Evolutionary conservation across 2,888 invertebrate species (phyloP), one percentile per base, ranked within the genome.

Genomic region (Mythimna pallens): DNA sequence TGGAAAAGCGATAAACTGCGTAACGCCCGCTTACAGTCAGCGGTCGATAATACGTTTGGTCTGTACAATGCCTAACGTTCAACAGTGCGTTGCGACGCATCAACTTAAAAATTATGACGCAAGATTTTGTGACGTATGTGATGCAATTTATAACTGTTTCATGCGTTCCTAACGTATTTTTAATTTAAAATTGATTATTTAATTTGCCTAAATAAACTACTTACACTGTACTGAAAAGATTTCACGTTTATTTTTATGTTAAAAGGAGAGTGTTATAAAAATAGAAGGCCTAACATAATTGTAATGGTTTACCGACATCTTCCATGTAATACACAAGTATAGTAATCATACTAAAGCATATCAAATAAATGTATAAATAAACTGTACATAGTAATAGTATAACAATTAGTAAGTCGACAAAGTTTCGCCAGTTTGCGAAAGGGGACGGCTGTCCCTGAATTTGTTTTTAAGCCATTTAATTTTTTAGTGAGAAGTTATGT

Each of bases 311-410:
- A 70, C 54, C 50, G 50, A 76, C 66, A 79, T 81, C 68, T 80
- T 82, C 78, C 77, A 70, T 70, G 84, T 86, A 74, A 77, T 65
- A 70, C 72, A 73, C 63, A 68, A 78, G 59, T 82, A 76, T 89
- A 86, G 87, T 90, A 90, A 92, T 90, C 87, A 89, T 92, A 91
- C 87, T 87, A 90, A 94, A 91, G 94, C 94, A 95, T 95, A 95
- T 94, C 95, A 94, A 86, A 86, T 81, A 83, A 82, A 85, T 89
- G 86, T 88, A 86, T 83, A 82, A 82, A 84, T 76, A 71, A 72
- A 71, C 58, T 83, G 80, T 91, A 91, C 86, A 86, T 86, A 87
- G 57, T 79, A 63, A 36, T 78, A 76, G 6, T 34, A 54, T 83
- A 72, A 65, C 70, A 82, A 73, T 79, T 80, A 76, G 65, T 76